phyloP scores from a whole-genome alignment of 2,888 invertebrate species.

The Nomada hirtipes region DNA sequence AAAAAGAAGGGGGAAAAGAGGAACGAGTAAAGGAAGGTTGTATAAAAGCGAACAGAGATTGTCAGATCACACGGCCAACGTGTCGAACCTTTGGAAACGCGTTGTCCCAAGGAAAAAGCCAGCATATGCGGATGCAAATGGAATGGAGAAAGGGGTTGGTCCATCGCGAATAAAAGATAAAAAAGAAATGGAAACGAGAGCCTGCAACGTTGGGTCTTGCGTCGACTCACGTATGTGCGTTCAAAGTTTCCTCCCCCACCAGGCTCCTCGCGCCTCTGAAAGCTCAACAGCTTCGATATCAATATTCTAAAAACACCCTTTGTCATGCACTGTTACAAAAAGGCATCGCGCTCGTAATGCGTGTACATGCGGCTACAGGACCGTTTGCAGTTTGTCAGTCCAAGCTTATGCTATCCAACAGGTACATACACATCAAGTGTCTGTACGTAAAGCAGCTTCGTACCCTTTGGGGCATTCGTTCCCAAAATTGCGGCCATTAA shows the following conservation, averaged over 20 bases:
- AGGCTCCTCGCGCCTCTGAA: slow-evolving; percentile 41
- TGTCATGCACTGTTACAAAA: slow-evolving; percentile 78
- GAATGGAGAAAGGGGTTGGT: slow-evolving; percentile 51
- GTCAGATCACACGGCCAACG: slow-evolving; percentile 58
- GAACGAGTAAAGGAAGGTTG: slow-evolving; percentile 7
- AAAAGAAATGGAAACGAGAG: slow-evolving; percentile 60
- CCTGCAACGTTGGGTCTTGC: slow-evolving; percentile 65
- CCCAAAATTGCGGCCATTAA: slow-evolving; percentile 20
- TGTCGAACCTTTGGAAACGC: slow-evolving; percentile 66
- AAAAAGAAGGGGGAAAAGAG: neutral
- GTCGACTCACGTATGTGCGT: slow-evolving; percentile 57
- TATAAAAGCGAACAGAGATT: slow-evolving; percentile 27
- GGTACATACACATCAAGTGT: slow-evolving; percentile 33
- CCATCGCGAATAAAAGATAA: slow-evolving; percentile 59
- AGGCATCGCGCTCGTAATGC: slow-evolving; percentile 71
- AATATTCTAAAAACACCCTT: slow-evolving; percentile 84
- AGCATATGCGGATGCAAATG: slow-evolving; percentile 47
- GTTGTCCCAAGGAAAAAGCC: slow-evolving; percentile 42
- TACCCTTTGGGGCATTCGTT: slow-evolving; percentile 20
- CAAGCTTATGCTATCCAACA: slow-evolving; percentile 43
- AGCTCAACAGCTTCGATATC: slow-evolving; percentile 79
- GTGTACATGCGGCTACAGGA: slow-evolving; percentile 35
- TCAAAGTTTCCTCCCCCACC: slow-evolving; percentile 62
- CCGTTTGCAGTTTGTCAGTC: slow-evolving; percentile 35
- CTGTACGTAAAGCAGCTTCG: slow-evolving; percentile 21